Conservation (phyloP, 2,888 invertebrate species). For the Pollenia griseotomentosa region DNA sequence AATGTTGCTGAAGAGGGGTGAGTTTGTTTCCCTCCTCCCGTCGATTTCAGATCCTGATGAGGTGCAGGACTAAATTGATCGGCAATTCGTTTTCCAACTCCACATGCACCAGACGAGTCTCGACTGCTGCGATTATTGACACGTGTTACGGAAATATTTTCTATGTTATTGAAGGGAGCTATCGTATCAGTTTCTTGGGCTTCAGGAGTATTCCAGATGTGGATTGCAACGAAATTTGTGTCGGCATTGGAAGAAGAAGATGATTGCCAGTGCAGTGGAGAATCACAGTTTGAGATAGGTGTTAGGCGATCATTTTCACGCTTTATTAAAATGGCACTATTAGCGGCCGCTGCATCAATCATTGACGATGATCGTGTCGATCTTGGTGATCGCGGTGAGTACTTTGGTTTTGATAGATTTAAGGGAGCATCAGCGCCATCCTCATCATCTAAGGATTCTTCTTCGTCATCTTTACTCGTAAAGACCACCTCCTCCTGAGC, state of each 20-base stretch:
- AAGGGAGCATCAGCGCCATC: slow-evolving; percentile 90
- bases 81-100: slow-evolving; percentile 47
- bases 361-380: no score
- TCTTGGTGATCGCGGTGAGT: slow-evolving; percentile 84
- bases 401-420: slow-evolving; percentile 94
- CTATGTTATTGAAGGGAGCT: slow-evolving; percentile 59
- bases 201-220: slow-evolving; percentile 79
- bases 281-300: slow-evolving; percentile 62
- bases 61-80: slow-evolving; percentile 12
- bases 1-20: slow-evolving; percentile 44
- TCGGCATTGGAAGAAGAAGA: slow-evolving; percentile 85
- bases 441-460: slow-evolving; percentile 50
- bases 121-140: slow-evolving; percentile 39
- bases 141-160: slow-evolving; percentile 62
- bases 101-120: slow-evolving; percentile 54
- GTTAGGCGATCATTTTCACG: slow-evolving; percentile 57
- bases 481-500: slow-evolving; percentile 57
- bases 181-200: slow-evolving; percentile 69
- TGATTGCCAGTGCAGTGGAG: slow-evolving; percentile 60
- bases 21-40: slow-evolving; percentile 25
- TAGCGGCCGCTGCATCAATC: slow-evolving; percentile 45
- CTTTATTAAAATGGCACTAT: slow-evolving; percentile 60
- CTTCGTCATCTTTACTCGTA: slow-evolving; percentile 58
- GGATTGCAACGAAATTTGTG: slow-evolving; percentile 82
- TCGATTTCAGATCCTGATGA: slow-evolving; percentile 35